Percentiles rank a stretch among this genome's conserved stretches.
Evolutionary conservation across 2,797 vertebrate genomes (phyloP).

Genomic region (Merluccius polli): DNA sequence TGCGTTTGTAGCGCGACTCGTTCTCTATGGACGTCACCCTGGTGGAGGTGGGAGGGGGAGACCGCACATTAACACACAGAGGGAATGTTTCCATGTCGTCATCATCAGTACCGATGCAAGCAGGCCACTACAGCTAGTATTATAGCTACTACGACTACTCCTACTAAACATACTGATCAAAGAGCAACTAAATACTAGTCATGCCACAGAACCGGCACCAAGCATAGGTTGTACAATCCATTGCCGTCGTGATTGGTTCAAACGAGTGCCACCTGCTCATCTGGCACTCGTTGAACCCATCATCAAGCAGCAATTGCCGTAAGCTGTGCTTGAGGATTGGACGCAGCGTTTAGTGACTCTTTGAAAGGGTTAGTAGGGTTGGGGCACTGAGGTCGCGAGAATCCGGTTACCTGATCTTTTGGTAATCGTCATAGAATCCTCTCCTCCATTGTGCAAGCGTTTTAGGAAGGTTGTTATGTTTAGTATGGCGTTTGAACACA

Average conservation of each 20-base stretch:
- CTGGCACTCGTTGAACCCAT: neutral
- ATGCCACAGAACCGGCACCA: neutral
- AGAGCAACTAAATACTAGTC: neutral
- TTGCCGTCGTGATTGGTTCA: neutral
- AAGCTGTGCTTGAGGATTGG: neutral
- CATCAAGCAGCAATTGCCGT: neutral
- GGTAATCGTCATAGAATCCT: slow-evolving; percentile 59
- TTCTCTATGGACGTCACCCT: slow-evolving; percentile 88
- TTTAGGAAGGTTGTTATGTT: slow-evolving; percentile 50
- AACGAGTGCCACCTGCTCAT: neutral
- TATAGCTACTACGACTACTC: neutral
- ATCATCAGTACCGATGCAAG: neutral
- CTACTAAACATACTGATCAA: neutral
- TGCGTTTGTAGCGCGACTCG: slow-evolving; percentile 81
- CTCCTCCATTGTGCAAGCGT: slow-evolving; percentile 61
- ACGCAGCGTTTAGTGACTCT: neutral
- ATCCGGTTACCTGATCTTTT: slow-evolving; percentile 56
- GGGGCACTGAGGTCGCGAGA: neutral
- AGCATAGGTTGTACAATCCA: neutral
- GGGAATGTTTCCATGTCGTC: neutral
- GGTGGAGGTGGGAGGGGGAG: slow-evolving; percentile 47
- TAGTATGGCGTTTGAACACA: slow-evolving; percentile 31
- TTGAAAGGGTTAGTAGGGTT: neutral
- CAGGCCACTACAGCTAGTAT: neutral
- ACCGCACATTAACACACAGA: neutral